phyloP scores from a whole-genome alignment of 2,888 invertebrate species.

The Melinopterus prodromus region DNA sequence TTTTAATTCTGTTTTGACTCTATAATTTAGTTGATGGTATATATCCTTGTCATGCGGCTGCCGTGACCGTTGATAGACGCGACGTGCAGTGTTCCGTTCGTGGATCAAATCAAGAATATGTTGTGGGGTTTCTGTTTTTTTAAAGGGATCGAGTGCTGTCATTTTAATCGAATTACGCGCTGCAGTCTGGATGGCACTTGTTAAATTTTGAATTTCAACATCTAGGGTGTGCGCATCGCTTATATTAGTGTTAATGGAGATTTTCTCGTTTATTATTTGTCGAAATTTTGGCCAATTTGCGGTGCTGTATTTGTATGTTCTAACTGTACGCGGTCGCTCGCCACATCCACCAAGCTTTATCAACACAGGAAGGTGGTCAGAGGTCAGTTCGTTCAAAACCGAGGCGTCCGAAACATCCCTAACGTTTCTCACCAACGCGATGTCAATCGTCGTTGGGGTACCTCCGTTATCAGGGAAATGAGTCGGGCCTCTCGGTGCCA shows the following conservation, averaged over 20 bases:
- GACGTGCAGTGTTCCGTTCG: background rate
- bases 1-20: background rate
- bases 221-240: background rate
- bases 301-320: background rate
- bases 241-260: background rate
- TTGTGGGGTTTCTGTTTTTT: background rate
- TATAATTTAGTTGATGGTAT: background rate
- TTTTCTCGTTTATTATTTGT: background rate
- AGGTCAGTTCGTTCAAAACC: background rate
- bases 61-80: background rate
- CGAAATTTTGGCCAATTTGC: background rate
- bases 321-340: background rate
- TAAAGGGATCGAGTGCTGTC: background rate
- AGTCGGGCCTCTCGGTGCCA: conserved; percentile 31
- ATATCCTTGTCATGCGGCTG: background rate
- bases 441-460: conserved; percentile 35
- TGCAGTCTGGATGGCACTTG: background rate
- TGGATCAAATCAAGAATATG: background rate
- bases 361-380: conserved; percentile 14
- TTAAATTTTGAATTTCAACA: background rate
- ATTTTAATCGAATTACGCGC: background rate
- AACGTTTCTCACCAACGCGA: conserved; percentile 35
- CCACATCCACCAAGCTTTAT: background rate
- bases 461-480: conserved; percentile 35
- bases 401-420: conserved; percentile 9